Percentiles rank a stretch among this genome's conserved stretches.
These are phyloP conservation scores for Megaustenia siamemsis DNA, from an alignment of 2,888 invertebrate genomes.

Conservation along the genomic window DNA sequence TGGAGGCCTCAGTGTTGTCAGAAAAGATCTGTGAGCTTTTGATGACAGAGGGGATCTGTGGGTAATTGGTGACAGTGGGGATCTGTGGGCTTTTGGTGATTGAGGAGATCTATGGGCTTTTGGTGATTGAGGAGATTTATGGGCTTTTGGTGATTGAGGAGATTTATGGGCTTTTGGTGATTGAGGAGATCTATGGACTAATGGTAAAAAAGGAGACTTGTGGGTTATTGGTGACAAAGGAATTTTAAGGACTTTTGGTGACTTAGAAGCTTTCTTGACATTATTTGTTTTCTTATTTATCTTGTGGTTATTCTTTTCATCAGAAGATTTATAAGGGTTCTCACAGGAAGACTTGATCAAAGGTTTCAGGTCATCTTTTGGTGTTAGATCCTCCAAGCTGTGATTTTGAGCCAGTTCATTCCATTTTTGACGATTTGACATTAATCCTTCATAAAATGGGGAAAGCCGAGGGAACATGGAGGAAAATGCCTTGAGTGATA, in stretches of 20 bases:
- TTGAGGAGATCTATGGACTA: too few relatives aligned
- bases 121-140: conserved; percentile 19
- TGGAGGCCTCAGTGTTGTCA: background rate
- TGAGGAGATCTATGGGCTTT: too few relatives aligned
- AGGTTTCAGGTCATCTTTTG: conserved; percentile 15
- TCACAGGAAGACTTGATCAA: background rate
- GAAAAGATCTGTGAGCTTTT: conserved; percentile 6
- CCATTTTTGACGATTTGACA: conserved; percentile 47
- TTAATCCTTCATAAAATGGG: conserved; percentile 40
- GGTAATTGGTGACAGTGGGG: background rate
- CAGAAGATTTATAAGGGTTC: background rate
- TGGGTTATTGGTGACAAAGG: too few relatives aligned
- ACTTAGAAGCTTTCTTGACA: conserved; percentile 20
- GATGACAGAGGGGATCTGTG: conserved; percentile 21
- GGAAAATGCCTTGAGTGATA: conserved; percentile 46
- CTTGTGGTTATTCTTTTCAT: conserved; percentile 12
- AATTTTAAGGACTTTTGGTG: conserved; percentile 13
- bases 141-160: conserved; percentile 18
- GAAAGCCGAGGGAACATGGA: conserved; percentile 39
- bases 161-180: conserved; percentile 1
- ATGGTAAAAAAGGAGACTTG: too few relatives aligned
- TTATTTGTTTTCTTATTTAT: background rate
- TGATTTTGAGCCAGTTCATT: conserved; percentile 26
- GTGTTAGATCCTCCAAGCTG: background rate
- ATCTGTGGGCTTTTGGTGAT: too few relatives aligned